Percentiles rank a stretch among this genome's conserved stretches.
Conservation (phyloP, 1,140 invertebrate species). For the Spodoptera frugiperda region DNA sequence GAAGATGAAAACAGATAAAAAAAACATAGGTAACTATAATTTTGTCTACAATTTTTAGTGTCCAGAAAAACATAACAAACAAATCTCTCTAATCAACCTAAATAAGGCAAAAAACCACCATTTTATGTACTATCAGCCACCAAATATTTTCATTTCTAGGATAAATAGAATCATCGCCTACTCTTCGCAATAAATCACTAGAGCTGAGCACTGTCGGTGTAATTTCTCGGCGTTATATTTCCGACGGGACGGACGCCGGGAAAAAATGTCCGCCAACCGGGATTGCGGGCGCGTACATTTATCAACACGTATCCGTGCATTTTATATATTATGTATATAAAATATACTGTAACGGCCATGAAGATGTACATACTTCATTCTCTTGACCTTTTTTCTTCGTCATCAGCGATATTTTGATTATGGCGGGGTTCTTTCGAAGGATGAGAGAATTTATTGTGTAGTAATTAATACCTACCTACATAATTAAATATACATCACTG, state of each 20-base stretch:
- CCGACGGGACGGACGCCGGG: conserved; percentile 26
- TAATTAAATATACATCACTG: no score
- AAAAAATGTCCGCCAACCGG: conserved; percentile 46
- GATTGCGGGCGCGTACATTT: conserved; percentile 45
- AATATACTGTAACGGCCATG: neutral
- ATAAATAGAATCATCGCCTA: conserved; percentile 2
- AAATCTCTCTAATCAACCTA: neutral
- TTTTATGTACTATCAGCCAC: neutral
- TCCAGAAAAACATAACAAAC: no score
- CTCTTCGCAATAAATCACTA: conserved; percentile 25
- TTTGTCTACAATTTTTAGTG: no score
- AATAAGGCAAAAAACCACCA: neutral
- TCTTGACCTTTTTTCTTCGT: no score
- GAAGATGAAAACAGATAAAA: no score
- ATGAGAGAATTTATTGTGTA: no score
- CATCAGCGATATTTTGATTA: no score
- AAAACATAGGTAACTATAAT: no score
- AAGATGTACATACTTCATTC: no score
- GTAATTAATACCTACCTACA: no score
- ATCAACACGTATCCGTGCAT: conserved; percentile 42
- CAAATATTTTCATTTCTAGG: conserved; percentile 4
- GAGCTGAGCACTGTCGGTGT: conserved; percentile 22
- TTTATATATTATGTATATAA: conserved; percentile 41
- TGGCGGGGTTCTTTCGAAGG: no score
- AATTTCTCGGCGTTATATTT: conserved; percentile 49